These are phyloP conservation scores for Chloropsis hardwickii DNA, from an alignment of 2,113 vertebrate genomes.

Conservation along the genomic window DNA sequence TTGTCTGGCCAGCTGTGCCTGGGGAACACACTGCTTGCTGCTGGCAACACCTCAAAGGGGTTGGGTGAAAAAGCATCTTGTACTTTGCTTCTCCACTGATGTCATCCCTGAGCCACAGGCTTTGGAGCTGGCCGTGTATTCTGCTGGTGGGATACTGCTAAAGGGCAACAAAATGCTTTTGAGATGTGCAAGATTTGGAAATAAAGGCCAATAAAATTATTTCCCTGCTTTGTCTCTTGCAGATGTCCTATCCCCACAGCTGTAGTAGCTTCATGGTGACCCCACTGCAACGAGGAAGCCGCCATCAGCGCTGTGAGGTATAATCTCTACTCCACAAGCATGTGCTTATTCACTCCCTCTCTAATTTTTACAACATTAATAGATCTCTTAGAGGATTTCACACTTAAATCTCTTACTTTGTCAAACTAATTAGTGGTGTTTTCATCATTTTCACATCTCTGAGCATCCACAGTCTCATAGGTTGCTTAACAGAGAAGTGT, in stretches of 20 bases:
- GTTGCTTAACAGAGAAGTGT: background rate
- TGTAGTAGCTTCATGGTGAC: background rate
- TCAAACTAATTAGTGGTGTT: constrained; percentile 5
- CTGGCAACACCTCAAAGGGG: background rate
- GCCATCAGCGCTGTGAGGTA: background rate
- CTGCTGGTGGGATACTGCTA: background rate
- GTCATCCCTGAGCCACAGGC: background rate
- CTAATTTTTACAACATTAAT: background rate
- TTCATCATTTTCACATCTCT: background rate
- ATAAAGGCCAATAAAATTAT: background rate
- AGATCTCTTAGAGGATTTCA: background rate
- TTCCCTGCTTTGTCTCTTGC: background rate
- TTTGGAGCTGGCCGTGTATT: background rate
- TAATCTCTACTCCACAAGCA: background rate
- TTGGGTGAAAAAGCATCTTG: background rate
- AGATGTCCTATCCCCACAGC: background rate
- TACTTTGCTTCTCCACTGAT: background rate
- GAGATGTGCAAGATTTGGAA: background rate
- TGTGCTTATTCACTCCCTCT: background rate
- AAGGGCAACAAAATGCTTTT: background rate
- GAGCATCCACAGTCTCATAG: background rate
- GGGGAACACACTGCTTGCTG: background rate
- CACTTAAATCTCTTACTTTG: background rate
- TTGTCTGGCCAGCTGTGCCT: background rate
- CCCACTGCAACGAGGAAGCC: background rate